These are phyloP conservation scores for Galaxias olidus DNA, from an alignment of 2,797 vertebrate species.

Conservation along the genomic window DNA sequence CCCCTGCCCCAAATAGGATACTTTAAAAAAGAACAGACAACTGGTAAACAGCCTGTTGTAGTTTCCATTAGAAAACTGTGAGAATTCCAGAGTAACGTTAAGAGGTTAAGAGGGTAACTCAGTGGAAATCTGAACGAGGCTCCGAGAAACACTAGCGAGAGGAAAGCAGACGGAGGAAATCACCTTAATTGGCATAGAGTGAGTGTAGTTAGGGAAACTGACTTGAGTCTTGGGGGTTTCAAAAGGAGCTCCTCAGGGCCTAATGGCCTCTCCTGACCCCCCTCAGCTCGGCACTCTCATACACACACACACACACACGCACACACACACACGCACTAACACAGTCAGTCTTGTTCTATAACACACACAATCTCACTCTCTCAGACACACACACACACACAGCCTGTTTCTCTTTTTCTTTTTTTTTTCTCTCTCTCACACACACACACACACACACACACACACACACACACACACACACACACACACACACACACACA, in stretches of 20 bases:
- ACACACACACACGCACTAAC: slow-evolving; percentile 18
- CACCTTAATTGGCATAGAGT: slow-evolving; percentile 54
- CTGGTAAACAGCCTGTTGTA: background rate
- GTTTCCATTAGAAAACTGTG: too few species aligned
- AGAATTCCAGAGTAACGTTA: too few species aligned
- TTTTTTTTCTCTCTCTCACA: background rate
- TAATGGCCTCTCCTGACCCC: slow-evolving; percentile 56
- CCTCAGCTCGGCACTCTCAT: slow-evolving; percentile 38
- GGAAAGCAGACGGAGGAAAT: slow-evolving; percentile 22
- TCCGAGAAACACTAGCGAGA: background rate
- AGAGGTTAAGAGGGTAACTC: too few species aligned
- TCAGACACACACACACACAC: slow-evolving; percentile 21
- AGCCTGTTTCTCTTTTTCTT: too few species aligned
- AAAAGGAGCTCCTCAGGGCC: slow-evolving; percentile 55
- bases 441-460: slow-evolving; percentile 16
- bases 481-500: background rate
- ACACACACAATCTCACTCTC: slow-evolving; percentile 16
- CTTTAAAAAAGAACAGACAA: background rate
- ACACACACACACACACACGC: slow-evolving; percentile 28
- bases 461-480: too few species aligned
- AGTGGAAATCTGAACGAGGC: too few species aligned
- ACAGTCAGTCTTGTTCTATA: too few species aligned
- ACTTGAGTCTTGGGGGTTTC: slow-evolving; percentile 57
- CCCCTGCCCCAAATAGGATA: background rate
- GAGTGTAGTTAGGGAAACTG: slow-evolving; percentile 53